Evolutionary conservation across 2,888 invertebrate genomes (phyloP), one percentile per base, ranked within the genome.

Genomic region (Poecilobothrus nobilitatus): DNA sequence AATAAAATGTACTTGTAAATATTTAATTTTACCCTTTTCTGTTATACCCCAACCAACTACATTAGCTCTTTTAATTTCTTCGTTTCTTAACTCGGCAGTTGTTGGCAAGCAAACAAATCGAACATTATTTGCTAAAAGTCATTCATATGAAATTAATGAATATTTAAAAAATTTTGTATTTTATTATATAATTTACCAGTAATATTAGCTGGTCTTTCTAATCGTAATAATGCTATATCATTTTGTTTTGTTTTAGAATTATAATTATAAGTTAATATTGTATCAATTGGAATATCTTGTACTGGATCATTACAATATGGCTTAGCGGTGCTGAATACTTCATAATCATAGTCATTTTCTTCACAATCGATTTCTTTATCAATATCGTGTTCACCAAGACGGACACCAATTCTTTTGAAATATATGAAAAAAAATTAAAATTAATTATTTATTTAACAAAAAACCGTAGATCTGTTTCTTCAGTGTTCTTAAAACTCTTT

Each of bases 191-290:
- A n/a, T 64, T 71, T 68, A 76, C 76, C 66, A 61, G 71, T 64
- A 62, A 74, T 83, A 74, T 67, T 66, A 0, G 77, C 79, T 12
- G 72, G 27, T 0, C 74, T 73, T 41, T 76, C 70, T 5, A 81
- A 67, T 73, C 87, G 83, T 67, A 89, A 76, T 6, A 89, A 76
- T 1, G 85, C 89, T 66, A 89, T 84, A 73, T 89, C 89, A 72
- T 89, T 80, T n/a, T 79, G 77, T 21, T 82, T 76, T 37, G 74
- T 74, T 0, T 72, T 68, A 2, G 71, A 70, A 7, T 70, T 83
- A 72, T 86, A 89, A 5, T 81, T 79, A 0, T 84, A 83, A 77
- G 89, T 89, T 3, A 81, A 76, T 21, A 81, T 74, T 64, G 75
- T 71, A 4, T 73, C 77, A 12, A 81, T 72, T 9, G 74, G 77